Conservation (phyloP, 2,797 vertebrate genomes). For the Typhlichthys subterraneus region DNA sequence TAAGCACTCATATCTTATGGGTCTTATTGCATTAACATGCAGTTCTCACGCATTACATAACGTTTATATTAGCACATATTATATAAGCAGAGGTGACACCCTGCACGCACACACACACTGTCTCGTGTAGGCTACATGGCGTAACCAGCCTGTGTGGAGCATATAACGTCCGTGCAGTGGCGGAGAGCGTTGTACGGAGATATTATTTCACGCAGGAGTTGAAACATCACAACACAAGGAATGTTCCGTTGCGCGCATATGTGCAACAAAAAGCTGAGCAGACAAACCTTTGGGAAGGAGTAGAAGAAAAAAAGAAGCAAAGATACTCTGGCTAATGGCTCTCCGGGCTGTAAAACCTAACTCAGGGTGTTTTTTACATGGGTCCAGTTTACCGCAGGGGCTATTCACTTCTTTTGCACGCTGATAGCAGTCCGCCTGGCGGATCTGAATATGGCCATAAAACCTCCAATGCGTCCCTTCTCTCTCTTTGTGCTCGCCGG, state of each 20-base stretch:
- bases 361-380: conserved; percentile 68
- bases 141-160: no score
- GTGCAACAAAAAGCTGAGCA: conserved; percentile 63
- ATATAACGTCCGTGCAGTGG: no score
- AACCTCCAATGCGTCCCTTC: conserved; percentile 52
- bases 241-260: conserved; percentile 39
- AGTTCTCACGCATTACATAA: no score
- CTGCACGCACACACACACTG: conserved; percentile 36
- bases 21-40: no score
- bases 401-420: conserved; percentile 78
- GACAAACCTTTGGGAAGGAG: conserved; percentile 64
- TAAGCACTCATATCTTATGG: no score
- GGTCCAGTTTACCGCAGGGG: conserved; percentile 75
- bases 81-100: conserved; percentile 10
- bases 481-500: conserved; percentile 76
- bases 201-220: conserved; percentile 15
- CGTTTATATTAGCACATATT: no score
- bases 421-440: conserved; percentile 80
- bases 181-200: no score
- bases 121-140: conserved; percentile 19
- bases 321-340: conserved; percentile 55
- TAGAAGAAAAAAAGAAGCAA: conserved; percentile 52
- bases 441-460: conserved; percentile 81
- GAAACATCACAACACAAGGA: conserved; percentile 59
- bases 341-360: conserved; percentile 76